Evolutionary conservation across 1,140 invertebrate species (phyloP), one percentile per base, ranked within the genome.

Genomic region (Cotesia chilonis): DNA sequence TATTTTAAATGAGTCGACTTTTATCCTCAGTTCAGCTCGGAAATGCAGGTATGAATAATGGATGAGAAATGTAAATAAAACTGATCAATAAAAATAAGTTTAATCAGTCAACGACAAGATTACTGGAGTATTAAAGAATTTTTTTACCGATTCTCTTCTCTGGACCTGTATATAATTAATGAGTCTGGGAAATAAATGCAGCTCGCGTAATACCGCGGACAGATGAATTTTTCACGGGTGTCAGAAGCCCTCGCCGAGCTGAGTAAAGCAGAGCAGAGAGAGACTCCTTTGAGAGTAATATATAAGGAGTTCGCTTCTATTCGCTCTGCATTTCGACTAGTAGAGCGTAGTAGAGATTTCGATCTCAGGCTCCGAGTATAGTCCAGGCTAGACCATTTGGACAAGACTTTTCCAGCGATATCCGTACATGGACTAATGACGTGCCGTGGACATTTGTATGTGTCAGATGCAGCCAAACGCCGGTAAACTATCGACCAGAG

Each of bases 401-500:
- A 74, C 75, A 63, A 77, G 51, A 74, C 73, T 77, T 74, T 73
- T 67, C 38, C 70, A 54, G 52, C 72, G 71, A 78, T 78, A 70
- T 78, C 76, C 77, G 77, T 79, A 80, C 75, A 72, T 71, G 82
- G 77, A 83, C 81, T 84, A 85, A 85, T 84, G 83, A 85, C 80
- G 79, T 77, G 77, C 78, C 76, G 76, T 59, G 77, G 76, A 82
- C 83, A 84, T 85, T 84, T 85, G 83, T 85, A 85, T 79, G 77
- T 76, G 84, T 84, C 84, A 85, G 79, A 69, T 76, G 77, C 84
- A 84, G 70, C 79, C 77, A 78, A 82, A 76, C 80, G 81, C 77
- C 75, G 77, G 66, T 74, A 75, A 82, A 82, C 82, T 85, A 85
- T 85, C 83, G 82, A 80, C 76, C 78, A 65, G 78, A 76, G 78